A percentile compares a stretch with the other conserved stretches of the same genome.
Evolutionary conservation across 2,797 vertebrate genomes (phyloP).

Genomic region (Clarias fuscus): DNA sequence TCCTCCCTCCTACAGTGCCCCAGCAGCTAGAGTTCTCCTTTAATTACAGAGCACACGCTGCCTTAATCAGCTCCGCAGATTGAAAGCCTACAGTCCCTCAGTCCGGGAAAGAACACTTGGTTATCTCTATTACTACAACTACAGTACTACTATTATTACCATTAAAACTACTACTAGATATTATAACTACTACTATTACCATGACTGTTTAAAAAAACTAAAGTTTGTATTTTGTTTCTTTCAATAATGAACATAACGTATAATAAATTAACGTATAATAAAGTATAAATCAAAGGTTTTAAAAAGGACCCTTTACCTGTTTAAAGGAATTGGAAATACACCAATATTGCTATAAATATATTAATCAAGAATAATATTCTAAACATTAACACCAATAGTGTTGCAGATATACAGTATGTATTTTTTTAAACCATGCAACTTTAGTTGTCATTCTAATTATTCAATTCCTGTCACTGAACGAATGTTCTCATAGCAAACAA

Average conservation of each 20-base stretch:
- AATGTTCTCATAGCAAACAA: not conserved
- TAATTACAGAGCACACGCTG: slow-evolving; percentile 67
- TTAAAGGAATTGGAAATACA: not conserved
- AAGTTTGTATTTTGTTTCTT: not conserved
- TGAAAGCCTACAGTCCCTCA: slow-evolving; percentile 66
- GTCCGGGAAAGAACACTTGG: slow-evolving; percentile 12
- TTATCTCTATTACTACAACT: not conserved
- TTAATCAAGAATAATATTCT: not conserved
- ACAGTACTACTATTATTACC: not conserved
- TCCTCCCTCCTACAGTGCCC: slow-evolving; percentile 65
- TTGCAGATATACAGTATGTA: not conserved
- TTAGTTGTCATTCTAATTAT: not conserved
- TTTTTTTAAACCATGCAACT: not conserved
- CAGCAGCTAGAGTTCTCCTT: slow-evolving; percentile 37
- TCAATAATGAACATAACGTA: slow-evolving; percentile 1
- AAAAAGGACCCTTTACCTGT: not conserved
- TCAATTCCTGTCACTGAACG: slow-evolving; percentile 3
- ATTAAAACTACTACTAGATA: too few relatives aligned
- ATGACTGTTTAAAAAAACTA: too few relatives aligned
- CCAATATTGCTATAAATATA: not conserved
- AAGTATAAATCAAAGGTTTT: not conserved
- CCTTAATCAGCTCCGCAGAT: slow-evolving; percentile 62
- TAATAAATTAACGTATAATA: not conserved
- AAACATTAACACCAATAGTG: not conserved
- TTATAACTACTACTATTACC: not conserved